These are phyloP conservation scores for Scolopax rusticola DNA, from an alignment of 2,797 vertebrate species.

Conservation along the genomic window DNA sequence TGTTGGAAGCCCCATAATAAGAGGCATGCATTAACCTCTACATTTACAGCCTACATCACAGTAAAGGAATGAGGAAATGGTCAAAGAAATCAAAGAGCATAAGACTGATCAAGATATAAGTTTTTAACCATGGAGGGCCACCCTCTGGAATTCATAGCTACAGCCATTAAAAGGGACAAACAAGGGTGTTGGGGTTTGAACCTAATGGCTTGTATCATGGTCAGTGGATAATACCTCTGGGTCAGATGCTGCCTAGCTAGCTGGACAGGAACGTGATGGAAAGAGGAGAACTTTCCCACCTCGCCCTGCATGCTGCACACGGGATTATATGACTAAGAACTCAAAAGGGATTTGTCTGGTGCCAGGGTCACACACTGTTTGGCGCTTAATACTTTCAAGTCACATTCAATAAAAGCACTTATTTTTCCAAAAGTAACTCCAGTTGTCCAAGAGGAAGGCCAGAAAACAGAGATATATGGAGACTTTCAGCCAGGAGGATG, in stretches of 20 bases:
- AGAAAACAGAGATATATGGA: background rate
- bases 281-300: background rate
- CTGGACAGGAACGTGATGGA: fast-evolving
- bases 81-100: background rate
- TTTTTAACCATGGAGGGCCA: background rate
- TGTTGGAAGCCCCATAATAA: background rate
- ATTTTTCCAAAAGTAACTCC: background rate
- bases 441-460: background rate
- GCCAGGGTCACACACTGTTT: background rate
- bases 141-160: background rate
- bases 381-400: background rate
- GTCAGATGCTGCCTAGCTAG: background rate
- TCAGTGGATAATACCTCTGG: background rate
- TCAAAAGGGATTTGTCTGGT: background rate
- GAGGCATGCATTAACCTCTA: background rate
- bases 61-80: background rate
- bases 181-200: background rate
- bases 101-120: background rate
- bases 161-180: background rate
- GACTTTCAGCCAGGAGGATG: background rate
- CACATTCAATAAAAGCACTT: background rate
- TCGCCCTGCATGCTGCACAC: background rate
- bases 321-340: fast-evolving
- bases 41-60: background rate
- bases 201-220: background rate